A percentile compares a stretch with the other conserved stretches of the same genome.
Conservation (phyloP, 2,888 invertebrate species). For the Callyntrura guangdongensis region DNA sequence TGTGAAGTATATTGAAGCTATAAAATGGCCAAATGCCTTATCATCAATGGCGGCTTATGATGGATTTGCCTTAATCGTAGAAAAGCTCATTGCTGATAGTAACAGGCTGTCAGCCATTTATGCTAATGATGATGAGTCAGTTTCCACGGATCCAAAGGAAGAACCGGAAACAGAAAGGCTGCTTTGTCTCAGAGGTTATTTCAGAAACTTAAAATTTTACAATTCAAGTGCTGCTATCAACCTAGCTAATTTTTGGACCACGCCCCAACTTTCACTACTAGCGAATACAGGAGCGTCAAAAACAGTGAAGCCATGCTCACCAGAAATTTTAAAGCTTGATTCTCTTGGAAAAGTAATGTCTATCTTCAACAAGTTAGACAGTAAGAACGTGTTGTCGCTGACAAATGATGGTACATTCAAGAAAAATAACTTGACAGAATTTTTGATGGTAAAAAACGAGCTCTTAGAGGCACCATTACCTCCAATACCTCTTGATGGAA, state of each 20-base stretch:
- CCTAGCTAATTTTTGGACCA: not conserved
- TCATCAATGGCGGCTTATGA: slow-evolving; percentile 61
- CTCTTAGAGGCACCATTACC: not conserved
- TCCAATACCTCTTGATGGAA: not conserved
- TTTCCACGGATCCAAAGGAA: too few relatives aligned
- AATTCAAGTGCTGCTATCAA: not conserved
- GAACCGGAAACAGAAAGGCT: not conserved
- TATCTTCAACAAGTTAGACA: too few relatives aligned
- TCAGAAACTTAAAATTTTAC: slow-evolving; percentile 17
- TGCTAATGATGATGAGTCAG: not conserved
- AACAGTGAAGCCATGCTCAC: not conserved
- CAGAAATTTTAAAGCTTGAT: not conserved
- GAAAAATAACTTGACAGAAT: not conserved
- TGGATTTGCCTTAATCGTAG: slow-evolving; percentile 36
- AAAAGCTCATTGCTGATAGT: slow-evolving; percentile 56
- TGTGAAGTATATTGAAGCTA: too few relatives aligned
- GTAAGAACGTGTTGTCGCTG: too few relatives aligned
- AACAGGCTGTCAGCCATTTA: not conserved
- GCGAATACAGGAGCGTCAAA: not conserved
- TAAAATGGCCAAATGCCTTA: slow-evolving; percentile 43
- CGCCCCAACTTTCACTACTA: not conserved
- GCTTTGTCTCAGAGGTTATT: slow-evolving; percentile 25
- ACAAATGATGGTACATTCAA: slow-evolving; percentile 44
- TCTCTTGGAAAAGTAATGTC: not conserved
- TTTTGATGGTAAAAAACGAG: not conserved